phyloP scores from a whole-genome alignment of 2,888 invertebrate genomes.

The Lordiphosa fenestrarum region DNA sequence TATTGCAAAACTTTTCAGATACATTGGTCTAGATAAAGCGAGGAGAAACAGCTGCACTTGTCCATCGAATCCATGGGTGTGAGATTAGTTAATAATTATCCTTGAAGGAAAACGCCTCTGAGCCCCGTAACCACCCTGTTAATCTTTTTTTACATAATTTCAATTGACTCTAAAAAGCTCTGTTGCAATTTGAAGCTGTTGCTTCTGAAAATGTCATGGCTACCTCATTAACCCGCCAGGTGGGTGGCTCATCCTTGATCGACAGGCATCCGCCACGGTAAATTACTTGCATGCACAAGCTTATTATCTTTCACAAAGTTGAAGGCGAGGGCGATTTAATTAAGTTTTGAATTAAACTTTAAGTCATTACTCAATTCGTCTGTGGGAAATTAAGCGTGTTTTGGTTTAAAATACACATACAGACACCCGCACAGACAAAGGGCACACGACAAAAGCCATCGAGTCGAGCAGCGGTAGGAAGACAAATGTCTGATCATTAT shows the following conservation, averaged over 20 bases:
- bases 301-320: constrained; percentile 44
- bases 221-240: no score
- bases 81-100: constrained; percentile 40
- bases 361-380: constrained; percentile 53
- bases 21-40: constrained; percentile 60
- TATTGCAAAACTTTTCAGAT: constrained; percentile 68
- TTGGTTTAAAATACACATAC: constrained; percentile 16
- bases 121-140: no score
- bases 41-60: constrained; percentile 33
- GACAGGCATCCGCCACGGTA: constrained; percentile 1
- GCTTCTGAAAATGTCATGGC: no score
- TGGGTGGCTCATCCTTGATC: constrained; percentile 9
- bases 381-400: constrained; percentile 23
- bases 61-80: constrained; percentile 48
- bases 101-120: constrained; percentile 20
- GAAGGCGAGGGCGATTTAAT: constrained; percentile 41
- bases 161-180: no score
- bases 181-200: no score
- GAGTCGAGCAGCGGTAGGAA: constrained; percentile 38
- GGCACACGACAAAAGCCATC: constrained; percentile 5
- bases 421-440: constrained; percentile 1
- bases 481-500: constrained; percentile 72
- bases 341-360: constrained; percentile 57
- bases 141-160: no score
- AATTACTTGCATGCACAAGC: constrained; percentile 34